These are phyloP conservation scores for Orussus abietinus DNA, from an alignment of 1,140 invertebrate genomes.

Conservation along the genomic window DNA sequence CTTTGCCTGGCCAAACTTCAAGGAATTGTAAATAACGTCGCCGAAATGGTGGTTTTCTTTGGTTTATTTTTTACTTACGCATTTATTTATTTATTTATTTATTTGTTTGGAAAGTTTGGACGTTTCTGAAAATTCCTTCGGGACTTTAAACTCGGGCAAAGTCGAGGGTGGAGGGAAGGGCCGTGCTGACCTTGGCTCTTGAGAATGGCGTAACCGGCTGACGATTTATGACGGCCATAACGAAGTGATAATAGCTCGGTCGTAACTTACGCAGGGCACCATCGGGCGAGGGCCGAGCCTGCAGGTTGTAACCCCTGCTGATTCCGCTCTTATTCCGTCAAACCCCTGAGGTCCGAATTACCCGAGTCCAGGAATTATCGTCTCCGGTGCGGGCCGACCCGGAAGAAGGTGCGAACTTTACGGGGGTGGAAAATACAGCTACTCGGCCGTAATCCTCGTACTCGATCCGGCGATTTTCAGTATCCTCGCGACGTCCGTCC, in stretches of 20 bases:
- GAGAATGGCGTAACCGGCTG: constrained; percentile 24
- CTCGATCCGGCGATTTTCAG: too few relatives aligned
- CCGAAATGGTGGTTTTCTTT: too few relatives aligned
- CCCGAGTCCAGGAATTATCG: constrained; percentile 24
- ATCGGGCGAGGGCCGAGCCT: too few relatives aligned
- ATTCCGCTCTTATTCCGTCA: constrained; percentile 36
- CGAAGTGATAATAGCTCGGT: constrained; percentile 46
- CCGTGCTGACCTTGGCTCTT: too few relatives aligned
- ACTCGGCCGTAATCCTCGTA: too few relatives aligned
- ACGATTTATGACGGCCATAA: constrained; percentile 38
- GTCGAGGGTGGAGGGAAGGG: too few relatives aligned
- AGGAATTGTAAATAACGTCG: too few relatives aligned
- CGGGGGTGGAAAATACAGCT: neutral
- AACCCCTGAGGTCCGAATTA: constrained; percentile 24
- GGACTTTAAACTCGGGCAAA: neutral
- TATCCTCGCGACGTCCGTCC: too few relatives aligned
- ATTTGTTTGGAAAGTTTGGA: too few relatives aligned
- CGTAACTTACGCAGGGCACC: constrained; percentile 36
- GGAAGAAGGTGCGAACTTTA: neutral
- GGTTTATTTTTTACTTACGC: too few relatives aligned
- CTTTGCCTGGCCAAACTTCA: too few relatives aligned
- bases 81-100: too few relatives aligned
- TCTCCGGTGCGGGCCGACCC: constrained; percentile 26
- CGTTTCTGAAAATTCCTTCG: neutral
- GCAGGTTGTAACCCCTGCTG: constrained; percentile 37